phyloP scores from a whole-genome alignment of 2,888 invertebrate species.

The Tricholauxania praeusta region DNA sequence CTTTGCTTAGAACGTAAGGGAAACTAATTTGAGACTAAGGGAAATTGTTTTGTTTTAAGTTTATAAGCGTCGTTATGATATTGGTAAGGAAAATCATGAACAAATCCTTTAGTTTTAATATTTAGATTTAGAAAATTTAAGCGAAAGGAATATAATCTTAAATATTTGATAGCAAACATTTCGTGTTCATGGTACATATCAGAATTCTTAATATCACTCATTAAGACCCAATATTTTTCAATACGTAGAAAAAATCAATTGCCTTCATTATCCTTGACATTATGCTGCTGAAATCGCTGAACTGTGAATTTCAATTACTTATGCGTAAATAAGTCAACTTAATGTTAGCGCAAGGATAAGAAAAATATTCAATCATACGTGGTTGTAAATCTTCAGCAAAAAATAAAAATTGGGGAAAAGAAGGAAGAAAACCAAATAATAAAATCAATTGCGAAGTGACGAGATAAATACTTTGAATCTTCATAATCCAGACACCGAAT shows the following conservation, averaged over 20 bases:
- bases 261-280: not conserved
- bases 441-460: conserved; percentile 21
- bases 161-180: no score
- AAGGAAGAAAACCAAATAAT: not conserved
- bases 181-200: not conserved
- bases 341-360: conserved; percentile 8
- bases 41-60: no score
- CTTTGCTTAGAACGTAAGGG: no score
- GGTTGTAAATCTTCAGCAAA: no score
- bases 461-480: conserved; percentile 13
- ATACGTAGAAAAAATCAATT: not conserved
- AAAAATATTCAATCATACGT: conserved; percentile 16
- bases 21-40: no score
- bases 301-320: conserved; percentile 7
- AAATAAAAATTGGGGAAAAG: no score
- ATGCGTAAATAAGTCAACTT: conserved; percentile 5
- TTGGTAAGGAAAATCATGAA: no score
- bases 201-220: not conserved
- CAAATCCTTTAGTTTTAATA: no score
- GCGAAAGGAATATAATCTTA: no score
- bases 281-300: not conserved
- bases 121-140: no score
- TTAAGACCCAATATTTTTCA: no score
- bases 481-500: conserved; percentile 12
- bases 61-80: no score